Evolutionary conservation across 2,888 invertebrate genomes (phyloP).

Genomic region (Fabriciana adippe): DNA sequence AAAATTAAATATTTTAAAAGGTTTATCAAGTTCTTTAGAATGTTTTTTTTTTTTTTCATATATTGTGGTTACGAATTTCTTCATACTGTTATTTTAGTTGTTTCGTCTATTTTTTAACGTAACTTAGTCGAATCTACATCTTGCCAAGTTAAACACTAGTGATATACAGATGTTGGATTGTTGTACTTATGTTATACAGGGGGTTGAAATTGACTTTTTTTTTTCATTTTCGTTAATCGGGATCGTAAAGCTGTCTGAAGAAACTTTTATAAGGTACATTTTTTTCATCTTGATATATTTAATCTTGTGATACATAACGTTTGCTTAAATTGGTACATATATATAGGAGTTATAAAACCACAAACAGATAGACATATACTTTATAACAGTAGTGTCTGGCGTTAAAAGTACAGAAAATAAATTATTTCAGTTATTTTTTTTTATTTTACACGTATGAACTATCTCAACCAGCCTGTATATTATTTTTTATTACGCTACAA

Average conservation of each 20-base stretch:
- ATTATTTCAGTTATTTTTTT: neutral
- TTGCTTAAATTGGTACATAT: too few relatives aligned
- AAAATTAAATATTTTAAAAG: too few relatives aligned
- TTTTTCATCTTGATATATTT: too few relatives aligned
- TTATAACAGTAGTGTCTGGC: too few relatives aligned
- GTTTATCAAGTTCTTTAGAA: too few relatives aligned
- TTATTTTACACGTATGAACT: slow-evolving; percentile 46
- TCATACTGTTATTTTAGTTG: neutral
- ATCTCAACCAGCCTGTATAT: neutral
- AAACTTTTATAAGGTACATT: too few relatives aligned
- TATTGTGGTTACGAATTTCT: neutral
- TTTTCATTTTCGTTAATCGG: neutral
- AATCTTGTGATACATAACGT: too few relatives aligned
- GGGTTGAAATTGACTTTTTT: neutral
- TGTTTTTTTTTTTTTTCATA: too few relatives aligned
- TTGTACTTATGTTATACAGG: slow-evolving; percentile 23
- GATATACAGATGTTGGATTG: slow-evolving; percentile 61
- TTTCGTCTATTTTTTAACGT: slow-evolving; percentile 1
- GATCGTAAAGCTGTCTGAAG: too few relatives aligned
- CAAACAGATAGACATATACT: too few relatives aligned
- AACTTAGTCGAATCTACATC: slow-evolving; percentile 43
- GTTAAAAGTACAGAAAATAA: too few relatives aligned
- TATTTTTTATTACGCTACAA: neutral
- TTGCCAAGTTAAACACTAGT: slow-evolving; percentile 56
- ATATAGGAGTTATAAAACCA: too few relatives aligned